A percentile compares a stretch with the other conserved stretches of the same genome.
These are phyloP conservation scores for Recurvirostra avosetta DNA, from an alignment of 2,113 vertebrate genomes.

Conservation along the genomic window DNA sequence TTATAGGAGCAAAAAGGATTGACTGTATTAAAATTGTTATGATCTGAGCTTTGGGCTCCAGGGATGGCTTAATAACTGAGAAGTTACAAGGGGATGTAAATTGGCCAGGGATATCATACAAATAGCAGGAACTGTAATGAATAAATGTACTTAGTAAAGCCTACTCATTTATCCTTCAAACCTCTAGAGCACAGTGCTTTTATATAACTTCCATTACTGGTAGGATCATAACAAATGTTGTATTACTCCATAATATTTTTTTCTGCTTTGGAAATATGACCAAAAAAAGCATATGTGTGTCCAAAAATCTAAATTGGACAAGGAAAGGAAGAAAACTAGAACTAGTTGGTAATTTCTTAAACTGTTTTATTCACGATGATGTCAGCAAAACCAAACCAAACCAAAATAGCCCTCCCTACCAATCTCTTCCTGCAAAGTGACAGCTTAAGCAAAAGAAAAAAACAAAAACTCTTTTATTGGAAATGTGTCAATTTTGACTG, in stretches of 20 bases:
- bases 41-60: not conserved
- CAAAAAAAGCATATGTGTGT: rapidly evolving
- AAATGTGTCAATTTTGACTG: not conserved
- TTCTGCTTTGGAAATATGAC: not conserved
- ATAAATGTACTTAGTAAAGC: not conserved
- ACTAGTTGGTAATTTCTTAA: not conserved
- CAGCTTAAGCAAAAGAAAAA: not conserved
- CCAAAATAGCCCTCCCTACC: not conserved
- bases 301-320: not conserved
- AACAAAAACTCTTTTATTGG: not conserved
- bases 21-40: not conserved
- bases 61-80: not conserved
- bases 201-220: not conserved
- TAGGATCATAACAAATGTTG: not conserved
- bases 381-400: not conserved
- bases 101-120: not conserved
- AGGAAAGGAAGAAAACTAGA: not conserved
- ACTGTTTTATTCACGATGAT: not conserved
- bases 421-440: not conserved
- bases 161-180: not conserved
- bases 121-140: not conserved
- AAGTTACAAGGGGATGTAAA: not conserved
- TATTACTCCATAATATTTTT: not conserved
- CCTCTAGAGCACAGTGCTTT: not conserved
- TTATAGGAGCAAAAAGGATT: not conserved